phyloP scores from a whole-genome alignment of 2,113 vertebrate species.

The Haemorhous mexicanus region DNA sequence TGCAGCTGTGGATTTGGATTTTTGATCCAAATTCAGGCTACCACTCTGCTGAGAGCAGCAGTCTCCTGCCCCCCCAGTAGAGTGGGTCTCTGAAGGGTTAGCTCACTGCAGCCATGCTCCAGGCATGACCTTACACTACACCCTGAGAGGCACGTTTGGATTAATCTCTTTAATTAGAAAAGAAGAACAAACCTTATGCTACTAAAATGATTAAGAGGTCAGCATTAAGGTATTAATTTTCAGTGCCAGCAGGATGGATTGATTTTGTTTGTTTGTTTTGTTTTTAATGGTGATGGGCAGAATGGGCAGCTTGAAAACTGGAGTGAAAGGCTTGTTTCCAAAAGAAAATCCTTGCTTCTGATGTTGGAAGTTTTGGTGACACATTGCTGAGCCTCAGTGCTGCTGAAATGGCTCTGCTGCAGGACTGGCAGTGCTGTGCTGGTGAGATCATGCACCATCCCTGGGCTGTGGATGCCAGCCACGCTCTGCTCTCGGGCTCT shows the following conservation, averaged over 20 bases:
- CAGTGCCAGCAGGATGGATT: not conserved
- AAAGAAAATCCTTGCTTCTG: not conserved
- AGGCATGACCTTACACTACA: not conserved
- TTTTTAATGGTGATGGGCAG: not conserved
- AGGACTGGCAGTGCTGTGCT: not conserved
- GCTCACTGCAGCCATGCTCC: not conserved
- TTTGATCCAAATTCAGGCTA: not conserved
- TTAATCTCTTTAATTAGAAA: constrained; percentile 44
- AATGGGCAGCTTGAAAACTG: not conserved
- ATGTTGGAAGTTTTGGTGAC: not conserved
- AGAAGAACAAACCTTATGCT: constrained; percentile 24
- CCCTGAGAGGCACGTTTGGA: not conserved
- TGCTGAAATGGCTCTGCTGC: not conserved
- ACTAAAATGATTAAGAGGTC: constrained; percentile 52
- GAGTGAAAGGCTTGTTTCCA: not conserved
- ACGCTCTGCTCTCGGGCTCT: not conserved
- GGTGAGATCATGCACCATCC: not conserved
- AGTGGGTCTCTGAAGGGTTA: not conserved
- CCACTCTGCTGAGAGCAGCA: not conserved
- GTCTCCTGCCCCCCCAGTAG: not conserved
- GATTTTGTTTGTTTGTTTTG: not conserved
- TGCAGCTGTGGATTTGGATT: not conserved
- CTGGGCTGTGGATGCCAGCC: not conserved
- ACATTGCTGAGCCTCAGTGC: not conserved
- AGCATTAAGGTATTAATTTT: constrained; percentile 43